phyloP scores from a whole-genome alignment of 2,113 vertebrate species.

The Alosa alosa region DNA sequence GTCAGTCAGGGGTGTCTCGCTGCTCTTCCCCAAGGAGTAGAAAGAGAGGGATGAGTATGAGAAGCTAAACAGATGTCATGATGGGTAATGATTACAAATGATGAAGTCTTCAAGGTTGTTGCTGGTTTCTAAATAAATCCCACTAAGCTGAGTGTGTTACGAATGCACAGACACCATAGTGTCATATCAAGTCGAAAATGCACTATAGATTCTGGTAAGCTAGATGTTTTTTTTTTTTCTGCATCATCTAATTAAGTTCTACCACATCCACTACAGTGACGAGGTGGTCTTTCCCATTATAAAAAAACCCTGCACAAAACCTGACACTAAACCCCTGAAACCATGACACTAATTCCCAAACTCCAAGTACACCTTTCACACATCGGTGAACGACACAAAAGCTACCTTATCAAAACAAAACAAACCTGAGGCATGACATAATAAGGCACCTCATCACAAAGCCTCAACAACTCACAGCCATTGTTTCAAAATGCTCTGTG shows the following conservation, averaged over 20 bases:
- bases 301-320: not conserved
- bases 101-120: not conserved
- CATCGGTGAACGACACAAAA: no score
- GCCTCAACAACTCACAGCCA: not conserved
- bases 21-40: not conserved
- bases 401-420: no score
- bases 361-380: no score
- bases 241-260: not conserved
- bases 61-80: constrained; percentile 1
- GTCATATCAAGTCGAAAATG: not conserved
- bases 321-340: not conserved
- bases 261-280: not conserved
- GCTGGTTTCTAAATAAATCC: not conserved
- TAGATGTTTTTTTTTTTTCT: no score
- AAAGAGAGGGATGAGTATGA: not conserved
- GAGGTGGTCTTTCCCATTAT: not conserved
- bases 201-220: not conserved
- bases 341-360: no score
- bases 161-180: not conserved
- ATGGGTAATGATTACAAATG: not conserved
- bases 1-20: not conserved
- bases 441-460: not conserved
- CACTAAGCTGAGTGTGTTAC: not conserved
- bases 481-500: not conserved
- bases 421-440: not conserved